Base-by-base conservation (phyloP, 2,888 invertebrate species). In the Sinelater perroti region DNA sequence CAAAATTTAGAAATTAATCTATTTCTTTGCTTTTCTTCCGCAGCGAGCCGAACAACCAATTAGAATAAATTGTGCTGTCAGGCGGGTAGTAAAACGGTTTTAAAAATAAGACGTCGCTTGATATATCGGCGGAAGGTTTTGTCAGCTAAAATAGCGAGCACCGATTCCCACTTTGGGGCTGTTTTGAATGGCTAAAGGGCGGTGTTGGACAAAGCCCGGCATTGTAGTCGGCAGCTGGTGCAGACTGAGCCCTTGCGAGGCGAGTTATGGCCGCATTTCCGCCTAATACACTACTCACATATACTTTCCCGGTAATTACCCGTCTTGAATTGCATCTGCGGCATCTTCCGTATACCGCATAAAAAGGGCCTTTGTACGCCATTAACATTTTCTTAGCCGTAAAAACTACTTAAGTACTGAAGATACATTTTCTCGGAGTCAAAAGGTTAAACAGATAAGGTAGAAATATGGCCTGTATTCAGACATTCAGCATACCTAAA, bases 71-170 rank as follows among this genome's bases (percentile, higher is more conserved):
- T 72, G 71, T 69, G 64, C 70, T 68, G 70, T 72, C 72, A 68
- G 62, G 66, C 57, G 67, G 57, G 60, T 45, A 44, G 55, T 69
- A 65, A 71, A 71, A 69, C 69, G 67, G 71, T 71, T 73, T 74
- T 73, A 74, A 74, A 75, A 74, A 74, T 75, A 75, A 76, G 75
- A 74, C 70, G 71, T 67, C 66, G 64, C 69, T 71, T 74, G 74
- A 77, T 77, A 75, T 77, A 77, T 76, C 68, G 74, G 67, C 71
- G 70, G 65, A 71, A 74, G 76, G 75, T 75, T 76, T 76, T 75
- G 74, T 75, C 75, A 75, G 76, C 71, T 75, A 72, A 72, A 76
- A 76, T 75, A 73, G 74, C 72, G 68, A 67, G 72, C 68, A 67
- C 68, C 73, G 71, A 70, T 73, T 72, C 71, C 69, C 72, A 71